Percentiles rank a stretch among this genome's conserved stretches.
phyloP scores from a whole-genome alignment of 2,797 vertebrate species.

The Pterois miles region DNA sequence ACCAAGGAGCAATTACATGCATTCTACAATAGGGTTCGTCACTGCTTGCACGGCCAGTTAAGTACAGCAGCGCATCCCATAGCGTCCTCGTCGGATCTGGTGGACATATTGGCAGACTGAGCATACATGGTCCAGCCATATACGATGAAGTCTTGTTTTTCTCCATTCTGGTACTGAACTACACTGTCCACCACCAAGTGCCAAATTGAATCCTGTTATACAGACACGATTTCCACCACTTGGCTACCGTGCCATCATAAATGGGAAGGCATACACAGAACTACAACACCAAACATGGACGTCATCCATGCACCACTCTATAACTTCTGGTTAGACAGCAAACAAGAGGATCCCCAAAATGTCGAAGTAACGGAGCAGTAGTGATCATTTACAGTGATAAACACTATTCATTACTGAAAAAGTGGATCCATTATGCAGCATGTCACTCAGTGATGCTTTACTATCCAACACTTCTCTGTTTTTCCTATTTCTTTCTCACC shows the following conservation, averaged over 20 bases:
- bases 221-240: background rate
- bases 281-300: too few relatives aligned
- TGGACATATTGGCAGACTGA: too few relatives aligned
- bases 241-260: background rate
- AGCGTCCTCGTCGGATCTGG: too few relatives aligned
- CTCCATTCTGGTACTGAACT: background rate
- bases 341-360: background rate
- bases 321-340: background rate
- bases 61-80: too few relatives aligned
- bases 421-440: background rate
- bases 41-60: too few relatives aligned
- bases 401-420: background rate
- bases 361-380: background rate
- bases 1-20: too few relatives aligned
- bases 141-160: background rate
- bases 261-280: background rate
- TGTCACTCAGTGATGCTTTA: background rate
- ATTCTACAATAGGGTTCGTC: too few relatives aligned
- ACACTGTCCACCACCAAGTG: background rate
- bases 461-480: background rate
- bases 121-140: too few relatives aligned
- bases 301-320: background rate
- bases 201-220: background rate
- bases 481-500: background rate
- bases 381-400: constrained; percentile 6